Evolutionary conservation across 2,797 vertebrate species (phyloP), one percentile per base, ranked within the genome.

Genomic region (Hypotaenidia okinawae): DNA sequence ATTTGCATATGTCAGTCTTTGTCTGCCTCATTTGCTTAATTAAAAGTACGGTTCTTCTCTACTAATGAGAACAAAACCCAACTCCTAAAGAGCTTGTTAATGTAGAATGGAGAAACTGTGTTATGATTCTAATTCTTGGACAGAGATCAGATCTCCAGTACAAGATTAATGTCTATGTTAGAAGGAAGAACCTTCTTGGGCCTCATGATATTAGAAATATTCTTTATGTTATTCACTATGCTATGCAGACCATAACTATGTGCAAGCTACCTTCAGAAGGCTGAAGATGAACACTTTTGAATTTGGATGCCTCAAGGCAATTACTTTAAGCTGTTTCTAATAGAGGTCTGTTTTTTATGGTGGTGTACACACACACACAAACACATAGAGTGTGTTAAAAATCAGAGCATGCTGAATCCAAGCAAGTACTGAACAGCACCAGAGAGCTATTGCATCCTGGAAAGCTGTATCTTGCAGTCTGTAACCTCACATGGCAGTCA

Each of bases 1-100:
- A 87, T 95, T 92, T 95, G 86, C 88, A 87, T 94, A 89, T 83
- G 74, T 92, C 93, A 92, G 49, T 80, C 85, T 84, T 94, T 88
- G 84, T 84, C 86, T 76, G 45, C 73, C 39, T 96, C 76, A 84
- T 94, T 94, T 90, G 76, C 85, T 74, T 96, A 91, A 95, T 94
- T 95, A 93, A 89, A 81, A 82, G 57, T 72, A 80, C 4, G 2
- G 67, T 74, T 95, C 68, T 93, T 72, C 87, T 89, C 72, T 39
- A 63, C 78, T 87, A 85, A 92, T 92, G 87, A 93, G 82, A 94
- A 90, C 68, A 92, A 89, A 94, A 45, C 21, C 35, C 35, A 91
- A 2, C 43, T 91, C 64, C 61, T 92, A 52, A 89, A 77, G 23
- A 87, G 72, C 43, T 88, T 87, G 79, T 85, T 85, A 93, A 92